phyloP scores from a whole-genome alignment of 2,888 invertebrate genomes.

The Rhagium mordax region DNA sequence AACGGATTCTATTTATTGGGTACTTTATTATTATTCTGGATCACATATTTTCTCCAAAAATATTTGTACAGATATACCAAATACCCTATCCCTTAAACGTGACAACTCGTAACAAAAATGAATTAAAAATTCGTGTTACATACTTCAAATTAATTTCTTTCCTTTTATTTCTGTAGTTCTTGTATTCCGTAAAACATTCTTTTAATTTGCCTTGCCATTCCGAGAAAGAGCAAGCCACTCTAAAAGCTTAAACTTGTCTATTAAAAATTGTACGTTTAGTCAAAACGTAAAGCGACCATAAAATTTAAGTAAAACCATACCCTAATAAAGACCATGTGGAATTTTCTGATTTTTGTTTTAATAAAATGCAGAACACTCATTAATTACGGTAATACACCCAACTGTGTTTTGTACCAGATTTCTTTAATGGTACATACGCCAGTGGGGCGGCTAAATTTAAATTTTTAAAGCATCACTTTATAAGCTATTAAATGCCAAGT shows the following conservation, averaged over 20 bases:
- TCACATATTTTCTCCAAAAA: no score
- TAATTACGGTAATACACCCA: slow-evolving; percentile 40
- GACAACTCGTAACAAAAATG: no score
- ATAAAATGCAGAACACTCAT: slow-evolving; percentile 45
- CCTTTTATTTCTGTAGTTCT: not conserved
- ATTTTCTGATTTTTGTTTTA: slow-evolving; percentile 33
- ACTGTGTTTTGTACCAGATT: slow-evolving; percentile 45
- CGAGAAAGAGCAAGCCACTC: not conserved
- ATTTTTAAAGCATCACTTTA: slow-evolving; percentile 35
- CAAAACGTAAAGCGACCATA: not conserved
- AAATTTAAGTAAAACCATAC: not conserved
- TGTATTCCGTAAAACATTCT: not conserved
- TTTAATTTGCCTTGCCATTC: not conserved
- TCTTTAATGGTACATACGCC: slow-evolving; percentile 43
- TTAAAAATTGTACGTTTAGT: not conserved
- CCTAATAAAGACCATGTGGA: slow-evolving; percentile 6
- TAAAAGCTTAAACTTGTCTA: not conserved
- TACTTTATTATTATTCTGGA: no score
- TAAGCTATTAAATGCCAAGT: not conserved
- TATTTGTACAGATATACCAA: no score
- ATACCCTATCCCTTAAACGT: no score
- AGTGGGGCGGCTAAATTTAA: slow-evolving; percentile 44
- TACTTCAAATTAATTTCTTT: not conserved
- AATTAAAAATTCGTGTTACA: no score
- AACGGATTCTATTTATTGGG: no score